phyloP scores from a whole-genome alignment of 2,797 vertebrate species.

The Semotilus atromaculatus region DNA sequence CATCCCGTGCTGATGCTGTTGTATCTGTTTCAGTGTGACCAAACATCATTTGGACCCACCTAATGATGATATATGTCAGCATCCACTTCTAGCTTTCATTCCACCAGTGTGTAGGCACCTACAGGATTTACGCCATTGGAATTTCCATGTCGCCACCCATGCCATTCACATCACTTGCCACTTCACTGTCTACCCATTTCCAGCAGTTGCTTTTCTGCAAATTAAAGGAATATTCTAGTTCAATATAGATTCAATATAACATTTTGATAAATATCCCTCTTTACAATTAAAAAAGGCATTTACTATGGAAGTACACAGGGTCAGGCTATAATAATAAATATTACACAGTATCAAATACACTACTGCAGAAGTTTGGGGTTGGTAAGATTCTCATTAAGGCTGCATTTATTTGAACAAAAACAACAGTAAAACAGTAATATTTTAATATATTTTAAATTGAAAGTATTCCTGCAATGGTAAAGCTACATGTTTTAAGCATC shows the following conservation, averaged over 20 bases:
- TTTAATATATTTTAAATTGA: not conserved
- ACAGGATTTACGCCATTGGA: not conserved
- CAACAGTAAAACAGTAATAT: not conserved
- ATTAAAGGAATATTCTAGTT: not conserved
- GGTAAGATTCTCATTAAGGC: not conserved
- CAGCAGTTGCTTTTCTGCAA: not conserved
- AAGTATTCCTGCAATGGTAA: not conserved
- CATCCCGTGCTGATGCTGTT: conserved; percentile 14
- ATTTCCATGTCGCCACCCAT: conserved; percentile 2
- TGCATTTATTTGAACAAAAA: not conserved
- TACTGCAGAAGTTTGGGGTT: not conserved
- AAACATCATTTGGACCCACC: conserved; percentile 13
- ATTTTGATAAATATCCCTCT: not conserved
- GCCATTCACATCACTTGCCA: not conserved
- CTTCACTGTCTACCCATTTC: conserved; percentile 3
- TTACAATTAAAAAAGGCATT: not conserved
- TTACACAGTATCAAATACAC: not conserved
- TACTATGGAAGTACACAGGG: not conserved
- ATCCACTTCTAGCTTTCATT: conserved; percentile 35
- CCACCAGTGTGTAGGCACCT: not conserved
- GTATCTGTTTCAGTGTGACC: conserved; percentile 28
- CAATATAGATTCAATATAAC: not conserved
- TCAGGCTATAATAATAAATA: not conserved
- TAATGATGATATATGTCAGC: conserved; percentile 43
- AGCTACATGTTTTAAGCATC: not conserved